Evolutionary conservation across 2,888 invertebrate genomes (phyloP), one percentile per base, ranked within the genome.

Genomic region (Clivina fossor): DNA sequence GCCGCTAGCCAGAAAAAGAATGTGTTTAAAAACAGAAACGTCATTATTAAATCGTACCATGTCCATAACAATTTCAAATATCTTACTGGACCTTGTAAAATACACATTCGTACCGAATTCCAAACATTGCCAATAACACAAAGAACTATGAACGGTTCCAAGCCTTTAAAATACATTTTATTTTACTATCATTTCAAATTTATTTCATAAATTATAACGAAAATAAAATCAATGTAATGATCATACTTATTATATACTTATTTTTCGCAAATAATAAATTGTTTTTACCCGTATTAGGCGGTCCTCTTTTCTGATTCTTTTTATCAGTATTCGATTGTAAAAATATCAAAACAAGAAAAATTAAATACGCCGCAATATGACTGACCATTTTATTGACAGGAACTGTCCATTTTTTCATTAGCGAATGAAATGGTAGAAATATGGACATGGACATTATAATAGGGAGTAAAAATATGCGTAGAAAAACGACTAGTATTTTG

Each of bases 321-420:
- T 82, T 83, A 68, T 81, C 80, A 66, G 77, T 72, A 71, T 81
- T 80, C 20, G 82, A 83, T 64, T 82, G 78, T 41, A 78, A 63
- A 67, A 82, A 83, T 57, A 86, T 77, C 58, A 86, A 69, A 2
- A 78, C 66, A 43, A 87, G 77, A 72, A 88, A 88, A 58, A 85
- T 73, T 50, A 84, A 67, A 68, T 86, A 86, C 9, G 83, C 81
- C 11, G 85, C 78, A 4, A 81, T 76, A 65, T 83, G 83, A 47
- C 82, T 85, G 63, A 88, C 80, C 74, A 86, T 84, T 72, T 85
- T 84, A 70, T 86, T 86, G 60, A 86, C 76, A 20, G 88, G 88
- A 63, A 84, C 77, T 62, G 76, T 74, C 77, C 79, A 83, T 66
- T 78, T 77, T 57, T 73, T 76, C 13, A 80, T 76, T 48, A 74